Base-by-base conservation (phyloP, 2,113 vertebrate genomes). In the Cavia porcellus region DNA sequence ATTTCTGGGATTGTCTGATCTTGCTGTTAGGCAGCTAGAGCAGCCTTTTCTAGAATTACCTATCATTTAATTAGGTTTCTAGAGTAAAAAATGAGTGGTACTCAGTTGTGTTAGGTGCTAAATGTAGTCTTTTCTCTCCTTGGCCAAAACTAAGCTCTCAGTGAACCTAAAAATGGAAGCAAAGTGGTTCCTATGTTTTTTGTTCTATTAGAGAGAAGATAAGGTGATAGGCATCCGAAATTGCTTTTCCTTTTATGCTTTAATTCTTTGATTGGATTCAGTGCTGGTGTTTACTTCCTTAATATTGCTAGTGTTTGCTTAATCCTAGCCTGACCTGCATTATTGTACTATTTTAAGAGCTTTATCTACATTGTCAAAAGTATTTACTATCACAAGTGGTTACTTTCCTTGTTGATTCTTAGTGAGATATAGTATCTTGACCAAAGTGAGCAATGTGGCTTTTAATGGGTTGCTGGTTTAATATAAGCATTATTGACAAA, bases 311-410 rank as follows among this genome's bases (percentile, higher is more conserved):
- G 79, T 68, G 85, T 83, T 94, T 86, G 57, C 45, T 11, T 94
- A 82, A 95, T 91, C 83, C 68, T 79, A 83, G 45, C 64, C 87
- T 95, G 95, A 96, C 87, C 92, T 92, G 20, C 57, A 13, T 77
- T 64, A 10, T 72, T 72, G 86, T 66, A 19, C 64, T 86, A 3
- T 96, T 85, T 17, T 92, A 94, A 93, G 90, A 92, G 64, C 61
- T 96, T 96, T 68, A 28, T 88, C 86, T 86, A n/a, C 17, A 19
- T 55, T 19, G 59, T 79, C 79, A 66, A 5, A 94, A 93, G 50
- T 86, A 47, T 89, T 94, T 83, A 61, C 42, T 91, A 57, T 74
- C 50, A 47, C 19, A 86, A 72, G 25, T 52, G 13, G 14, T 94
- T n/a, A 81, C 25, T 70, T 38, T 92, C 92, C 42, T 66, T 94